Conservation (phyloP, 1,140 invertebrate species). For the Ylistrum balloti region DNA sequence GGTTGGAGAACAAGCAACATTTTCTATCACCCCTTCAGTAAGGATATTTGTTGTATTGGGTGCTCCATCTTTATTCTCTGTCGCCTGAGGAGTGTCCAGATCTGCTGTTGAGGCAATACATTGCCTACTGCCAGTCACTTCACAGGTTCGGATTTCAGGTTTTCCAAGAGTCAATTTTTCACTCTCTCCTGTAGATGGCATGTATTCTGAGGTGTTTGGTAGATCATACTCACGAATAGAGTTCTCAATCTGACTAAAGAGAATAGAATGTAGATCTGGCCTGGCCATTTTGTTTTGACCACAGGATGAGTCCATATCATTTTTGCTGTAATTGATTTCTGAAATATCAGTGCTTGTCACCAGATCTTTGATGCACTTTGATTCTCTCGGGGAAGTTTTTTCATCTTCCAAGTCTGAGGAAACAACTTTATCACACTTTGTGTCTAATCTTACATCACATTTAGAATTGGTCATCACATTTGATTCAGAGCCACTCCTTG, state of each 20-base stretch:
- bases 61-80: too few species aligned
- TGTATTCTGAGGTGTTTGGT: neutral
- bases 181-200: neutral
- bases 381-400: constrained; percentile 1
- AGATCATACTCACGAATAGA: neutral
- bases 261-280: neutral
- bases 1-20: too few species aligned
- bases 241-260: constrained; percentile 23
- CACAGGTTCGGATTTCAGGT: neutral
- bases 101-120: neutral
- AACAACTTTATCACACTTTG: neutral
- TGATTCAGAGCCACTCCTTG: neutral
- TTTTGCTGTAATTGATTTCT: neutral
- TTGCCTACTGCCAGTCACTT: neutral
- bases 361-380: constrained; percentile 44
- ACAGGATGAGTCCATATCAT: neutral
- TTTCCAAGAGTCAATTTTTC: neutral
- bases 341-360: neutral
- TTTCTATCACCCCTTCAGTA: too few species aligned
- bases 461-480: neutral
- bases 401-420: neutral
- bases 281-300: neutral
- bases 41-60: too few species aligned
- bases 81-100: neutral
- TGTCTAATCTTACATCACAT: neutral